Conservation (phyloP, 1,140 invertebrate species). For the Laodelphax striatellus region DNA sequence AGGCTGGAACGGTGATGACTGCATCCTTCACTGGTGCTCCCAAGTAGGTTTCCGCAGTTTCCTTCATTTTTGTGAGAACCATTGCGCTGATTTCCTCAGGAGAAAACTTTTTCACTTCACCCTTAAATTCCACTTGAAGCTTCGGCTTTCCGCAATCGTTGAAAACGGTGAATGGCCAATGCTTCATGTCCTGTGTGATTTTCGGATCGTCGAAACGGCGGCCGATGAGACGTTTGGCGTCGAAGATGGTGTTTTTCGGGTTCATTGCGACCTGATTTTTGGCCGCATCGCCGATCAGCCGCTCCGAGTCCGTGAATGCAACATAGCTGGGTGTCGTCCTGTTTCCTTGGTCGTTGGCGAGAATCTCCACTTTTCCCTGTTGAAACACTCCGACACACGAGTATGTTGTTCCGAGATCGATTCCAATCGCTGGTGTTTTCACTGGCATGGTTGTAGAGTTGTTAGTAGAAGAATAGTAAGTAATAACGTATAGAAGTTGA, state of each 20-base stretch:
- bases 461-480: too few species aligned
- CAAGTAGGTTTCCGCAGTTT: too few species aligned
- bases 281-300: conserved; percentile 56
- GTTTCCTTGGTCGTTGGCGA: conserved; percentile 90
- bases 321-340: too few species aligned
- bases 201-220: conserved; percentile 53
- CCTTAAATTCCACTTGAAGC: conserved; percentile 37
- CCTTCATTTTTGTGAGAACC: conserved; percentile 71
- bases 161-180: conserved; percentile 51
- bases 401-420: too few species aligned
- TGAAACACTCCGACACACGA: conserved; percentile 72
- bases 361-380: conserved; percentile 82
- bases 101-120: conserved; percentile 46
- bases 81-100: conserved; percentile 75
- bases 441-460: neutral
- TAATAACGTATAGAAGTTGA: too few species aligned
- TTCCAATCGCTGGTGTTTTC: conserved; percentile 31
- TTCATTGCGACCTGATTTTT: conserved; percentile 67
- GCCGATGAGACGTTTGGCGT: conserved; percentile 47
- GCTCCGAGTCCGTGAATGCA: conserved; percentile 66
- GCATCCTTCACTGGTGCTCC: conserved; percentile 45
- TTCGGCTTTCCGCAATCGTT: conserved; percentile 52
- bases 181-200: conserved; percentile 49
- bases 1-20: conserved; percentile 60
- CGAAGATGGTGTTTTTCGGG: conserved; percentile 56